These are phyloP conservation scores for Penaeus monodon DNA, from an alignment of 2,888 invertebrate genomes.

Conservation along the genomic window DNA sequence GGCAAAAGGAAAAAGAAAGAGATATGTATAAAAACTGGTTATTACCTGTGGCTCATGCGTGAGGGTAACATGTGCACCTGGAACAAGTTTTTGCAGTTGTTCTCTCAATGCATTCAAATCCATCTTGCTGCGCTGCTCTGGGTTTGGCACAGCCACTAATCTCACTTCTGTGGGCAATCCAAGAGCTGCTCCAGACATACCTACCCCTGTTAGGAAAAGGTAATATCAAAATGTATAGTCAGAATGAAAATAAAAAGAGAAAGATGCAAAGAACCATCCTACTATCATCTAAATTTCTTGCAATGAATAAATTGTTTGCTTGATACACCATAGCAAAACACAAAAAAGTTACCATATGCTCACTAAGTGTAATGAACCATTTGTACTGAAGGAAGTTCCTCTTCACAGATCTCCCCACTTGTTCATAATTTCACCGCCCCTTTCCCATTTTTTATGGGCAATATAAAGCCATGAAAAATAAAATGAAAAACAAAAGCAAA, in stretches of 20 bases:
- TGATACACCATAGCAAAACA: background rate
- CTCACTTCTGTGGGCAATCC: constrained; percentile 29
- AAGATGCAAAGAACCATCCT: no score
- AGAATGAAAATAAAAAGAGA: background rate
- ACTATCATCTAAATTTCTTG: no score
- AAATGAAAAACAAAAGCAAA: background rate
- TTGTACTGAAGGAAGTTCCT: no score
- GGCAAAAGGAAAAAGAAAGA: background rate
- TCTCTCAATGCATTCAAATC: constrained; percentile 49
- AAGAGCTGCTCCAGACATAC: constrained; percentile 40
- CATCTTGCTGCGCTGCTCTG: constrained; percentile 46
- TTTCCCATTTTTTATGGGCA: background rate
- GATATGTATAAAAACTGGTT: no score
- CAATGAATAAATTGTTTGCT: background rate
- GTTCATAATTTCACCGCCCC: no score
- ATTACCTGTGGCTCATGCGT: constrained; percentile 32
- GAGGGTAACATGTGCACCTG: constrained; percentile 42
- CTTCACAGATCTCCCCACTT: no score
- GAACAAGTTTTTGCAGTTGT: constrained; percentile 51
- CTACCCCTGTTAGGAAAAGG: constrained; percentile 20
- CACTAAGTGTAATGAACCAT: no score
- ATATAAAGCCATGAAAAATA: background rate
- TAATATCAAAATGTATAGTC: background rate
- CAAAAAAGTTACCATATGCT: no score
- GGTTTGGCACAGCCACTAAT: constrained; percentile 32